Evolutionary conservation across 2,113 vertebrate species (phyloP), one percentile per base, ranked within the genome.

Genomic region (Clinocottus analis): DNA sequence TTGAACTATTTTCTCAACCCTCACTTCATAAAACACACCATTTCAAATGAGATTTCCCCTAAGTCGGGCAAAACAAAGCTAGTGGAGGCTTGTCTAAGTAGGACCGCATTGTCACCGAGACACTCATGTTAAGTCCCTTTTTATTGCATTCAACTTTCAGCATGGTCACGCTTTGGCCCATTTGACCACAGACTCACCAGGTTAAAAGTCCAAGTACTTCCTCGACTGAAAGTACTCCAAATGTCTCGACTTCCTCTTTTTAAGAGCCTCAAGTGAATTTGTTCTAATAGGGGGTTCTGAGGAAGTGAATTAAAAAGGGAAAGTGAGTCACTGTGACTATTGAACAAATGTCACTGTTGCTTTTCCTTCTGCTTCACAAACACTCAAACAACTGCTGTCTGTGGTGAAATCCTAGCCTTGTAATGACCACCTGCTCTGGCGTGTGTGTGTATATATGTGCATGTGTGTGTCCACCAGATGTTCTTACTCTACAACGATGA

Each of bases 171-270:
- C 37, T 19, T 62, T 47, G 9, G 25, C 25, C 3, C 27, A 29
- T 13, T 37, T 23, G 31, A 5, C 9, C 51, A 39, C 9, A 25
- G 49, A 60, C 27, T 61, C 55, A 25, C 19, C 27, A 12, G 56
- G 37, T 60, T 60, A 67, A 80, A 85, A 63, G 66, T 79, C 37
- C 56, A 80, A 61, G n/a, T 56, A 60, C 58, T 72, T 82, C 79
- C 60, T 79, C 8, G 14, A 6, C 25, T 4, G 27, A 66, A 49
- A 61, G 27, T 1, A 7, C 39, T 53, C 10, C 16, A 2, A 37
- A 31, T 51, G 10, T n/a, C 29, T 12, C 51, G 31, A 53, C 35
- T 76, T 75, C 41, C 27, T 35, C 61, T 65, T 63, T n/a, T 43
- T 19, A 14, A 13, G 5, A 74, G 10, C 17, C 10, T 61, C 19